Evolutionary conservation across 2,888 invertebrate species (phyloP), one percentile per base, ranked within the genome.

Genomic region (Dryomyza anilis): DNA sequence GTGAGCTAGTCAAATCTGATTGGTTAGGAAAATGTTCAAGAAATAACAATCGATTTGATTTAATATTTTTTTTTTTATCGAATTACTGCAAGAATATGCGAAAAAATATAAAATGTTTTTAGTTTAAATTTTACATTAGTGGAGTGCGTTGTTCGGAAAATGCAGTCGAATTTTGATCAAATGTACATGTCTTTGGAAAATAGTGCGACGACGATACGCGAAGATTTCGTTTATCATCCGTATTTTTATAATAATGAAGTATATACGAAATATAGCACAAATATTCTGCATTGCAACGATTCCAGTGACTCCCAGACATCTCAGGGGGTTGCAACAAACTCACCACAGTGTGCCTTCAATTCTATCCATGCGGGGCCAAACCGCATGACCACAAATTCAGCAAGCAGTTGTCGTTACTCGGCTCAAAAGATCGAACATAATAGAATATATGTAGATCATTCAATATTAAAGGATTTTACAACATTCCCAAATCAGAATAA

Each of bases 1-100:
- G 58, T 57, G 63, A 69, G 65, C 66, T 43, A 62, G 62, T n/a
- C 33, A 39, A 57, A 43, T 53, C 14, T 61, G 43, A 55, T 64
- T 53, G 58, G 58, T 46, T 19, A 27, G 53, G 16, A 21, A 12
- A n/a, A 16, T 23, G 23, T 5, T 16, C 19, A 29, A 30, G 14
- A 30, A 29, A 30, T 30, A 30, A 59, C 30, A 46, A 36, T n/a
- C n/a, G n/a, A n/a, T n/a, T n/a, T n/a, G n/a, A n/a, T n/a, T n/a
- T n/a, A n/a, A n/a, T n/a, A n/a, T n/a, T n/a, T n/a, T n/a, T n/a
- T n/a, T n/a, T n/a, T n/a, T n/a, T n/a, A n/a, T n/a, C n/a, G n/a
- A n/a, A n/a, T n/a, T n/a, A n/a, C n/a, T n/a, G n/a, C 4, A 10
- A 36, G 36, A 36, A 7, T 36, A 36, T 10, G 7, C 12, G 12